These are phyloP conservation scores for Stratiomys singularior DNA, from an alignment of 2,888 invertebrate species.

Conservation along the genomic window DNA sequence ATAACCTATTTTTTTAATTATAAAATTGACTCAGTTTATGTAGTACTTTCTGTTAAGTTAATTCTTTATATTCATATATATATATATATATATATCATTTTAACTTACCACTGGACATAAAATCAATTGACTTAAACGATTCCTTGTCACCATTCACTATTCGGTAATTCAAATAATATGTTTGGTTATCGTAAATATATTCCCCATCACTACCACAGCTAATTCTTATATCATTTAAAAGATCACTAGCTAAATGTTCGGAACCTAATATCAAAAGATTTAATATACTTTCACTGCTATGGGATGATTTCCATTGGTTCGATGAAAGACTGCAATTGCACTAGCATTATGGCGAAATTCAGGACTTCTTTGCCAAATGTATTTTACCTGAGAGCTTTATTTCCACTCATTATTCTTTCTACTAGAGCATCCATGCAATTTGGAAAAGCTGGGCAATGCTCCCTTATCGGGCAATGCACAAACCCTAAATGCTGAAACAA, in stretches of 20 bases:
- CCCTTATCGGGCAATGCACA: slow-evolving; percentile 92
- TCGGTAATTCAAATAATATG: slow-evolving; percentile 85
- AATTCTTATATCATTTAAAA: slow-evolving; percentile 85
- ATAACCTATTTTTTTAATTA: too few relatives aligned
- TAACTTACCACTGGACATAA: slow-evolving; percentile 85
- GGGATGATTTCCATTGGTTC: slow-evolving; percentile 58
- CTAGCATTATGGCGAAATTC: not conserved
- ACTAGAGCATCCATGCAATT: slow-evolving; percentile 84
- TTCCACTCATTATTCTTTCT: slow-evolving; percentile 74
- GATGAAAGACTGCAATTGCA: slow-evolving; percentile 54
- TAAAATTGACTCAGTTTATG: too few relatives aligned
- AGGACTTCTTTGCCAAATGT: not conserved
- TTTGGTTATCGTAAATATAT: slow-evolving; percentile 80
- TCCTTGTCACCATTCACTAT: slow-evolving; percentile 90
- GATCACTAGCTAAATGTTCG: slow-evolving; percentile 86
- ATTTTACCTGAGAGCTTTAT: slow-evolving; percentile 66
- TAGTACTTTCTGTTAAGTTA: too few relatives aligned
- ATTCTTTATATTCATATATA: too few relatives aligned
- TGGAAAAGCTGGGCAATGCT: slow-evolving; percentile 91
- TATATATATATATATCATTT: too few relatives aligned
- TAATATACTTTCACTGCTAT: slow-evolving; percentile 66
- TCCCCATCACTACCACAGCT: slow-evolving; percentile 88
- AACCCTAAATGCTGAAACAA: slow-evolving; percentile 95
- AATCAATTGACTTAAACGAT: slow-evolving; percentile 84
- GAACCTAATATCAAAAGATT: slow-evolving; percentile 90